Evolutionary conservation across 2,888 invertebrate genomes (phyloP), one percentile per base, ranked within the genome.

Genomic region (Sarcophaga rosellei): DNA sequence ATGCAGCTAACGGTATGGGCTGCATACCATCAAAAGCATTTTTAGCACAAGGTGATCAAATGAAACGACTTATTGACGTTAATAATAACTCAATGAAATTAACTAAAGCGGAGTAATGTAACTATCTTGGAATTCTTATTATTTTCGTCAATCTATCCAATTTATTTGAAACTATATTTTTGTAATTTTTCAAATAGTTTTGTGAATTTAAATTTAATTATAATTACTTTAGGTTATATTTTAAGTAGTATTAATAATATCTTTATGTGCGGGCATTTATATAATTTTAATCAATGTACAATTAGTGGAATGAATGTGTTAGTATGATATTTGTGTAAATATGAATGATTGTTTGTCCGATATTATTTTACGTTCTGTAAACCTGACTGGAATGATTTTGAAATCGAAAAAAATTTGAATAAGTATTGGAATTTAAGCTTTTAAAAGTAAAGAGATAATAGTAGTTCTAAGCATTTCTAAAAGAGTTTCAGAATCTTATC

Each of bases 41-140:
- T 85, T 89, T 90, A 72, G 88, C 89, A 23, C 88, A 90, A 77
- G 90, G 91, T 44, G 91, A 91, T 87, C 89, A 91, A 73, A 90
- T 91, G 89, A 93, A 93, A 88, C 90, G 91, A 57, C 89, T 92
- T 17, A 91, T 92, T 81, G 92, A 92, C 84, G 90, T 92, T 65
- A 92, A 92, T 86, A 93, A 93, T 83, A 92, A 92, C 82, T 90
- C 87, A 65, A 88, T 90, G 65, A 93, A 93, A 84, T 83, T 90
- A 15, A 57, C 88, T 68, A 93, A 93, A 82, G 57, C 88, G 85
- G 92, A 92, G 87, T 92, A 89, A 89, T 70, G 68, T 70, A 85
- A 53, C 12, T 5, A 81, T 82, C 73, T 88, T 87, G 70, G 57
- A 65, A 80, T 81, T 44, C 21, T 25, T 44, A 20, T 81, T 65